Conservation (phyloP, 2,113 vertebrate genomes). For the Cricetomys ansorgei region DNA sequence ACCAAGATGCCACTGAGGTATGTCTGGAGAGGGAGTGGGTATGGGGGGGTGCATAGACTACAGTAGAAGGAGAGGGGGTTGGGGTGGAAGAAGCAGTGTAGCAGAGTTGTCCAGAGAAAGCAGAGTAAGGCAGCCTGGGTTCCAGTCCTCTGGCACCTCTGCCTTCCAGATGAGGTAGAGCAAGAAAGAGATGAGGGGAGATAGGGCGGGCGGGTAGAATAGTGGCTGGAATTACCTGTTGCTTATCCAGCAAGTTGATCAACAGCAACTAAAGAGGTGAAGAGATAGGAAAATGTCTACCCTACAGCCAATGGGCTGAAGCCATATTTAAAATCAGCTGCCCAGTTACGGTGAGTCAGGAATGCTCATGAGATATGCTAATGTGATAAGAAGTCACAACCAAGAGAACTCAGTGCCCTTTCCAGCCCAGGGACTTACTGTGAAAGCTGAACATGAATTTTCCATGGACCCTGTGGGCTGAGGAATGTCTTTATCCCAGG, state of each 20-base stretch:
- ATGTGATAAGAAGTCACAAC: neutral
- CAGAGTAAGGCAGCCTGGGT: neutral
- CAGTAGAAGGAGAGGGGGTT: neutral
- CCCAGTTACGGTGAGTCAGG: neutral
- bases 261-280: neutral
- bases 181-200: neutral
- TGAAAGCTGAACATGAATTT: neutral
- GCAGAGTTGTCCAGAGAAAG: neutral
- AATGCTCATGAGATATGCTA: fast-evolving
- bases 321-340: neutral
- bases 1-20: neutral
- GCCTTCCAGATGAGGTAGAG: neutral
- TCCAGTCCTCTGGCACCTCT: neutral
- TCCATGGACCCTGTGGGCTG: neutral
- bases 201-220: fast-evolving
- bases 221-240: neutral
- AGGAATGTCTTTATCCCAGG: neutral
- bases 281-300: neutral
- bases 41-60: neutral
- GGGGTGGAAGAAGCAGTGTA: neutral
- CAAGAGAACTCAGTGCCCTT: neutral
- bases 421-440: neutral
- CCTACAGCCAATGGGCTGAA: neutral
- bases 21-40: neutral
- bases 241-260: neutral